Conservation (phyloP, 2,797 vertebrate species). For the Yasuhikotakia modesta region DNA sequence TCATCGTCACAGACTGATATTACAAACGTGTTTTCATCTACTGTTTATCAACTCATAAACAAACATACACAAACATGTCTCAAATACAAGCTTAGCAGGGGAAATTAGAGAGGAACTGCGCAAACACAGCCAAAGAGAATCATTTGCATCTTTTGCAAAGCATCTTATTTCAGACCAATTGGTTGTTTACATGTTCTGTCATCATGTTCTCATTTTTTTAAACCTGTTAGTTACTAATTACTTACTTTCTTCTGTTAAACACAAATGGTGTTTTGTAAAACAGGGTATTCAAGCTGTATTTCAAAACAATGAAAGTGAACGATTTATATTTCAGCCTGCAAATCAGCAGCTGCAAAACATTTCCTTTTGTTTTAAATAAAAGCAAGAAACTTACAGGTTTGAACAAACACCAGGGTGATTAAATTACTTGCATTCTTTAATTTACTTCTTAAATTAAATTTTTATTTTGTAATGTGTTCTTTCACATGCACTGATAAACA, state of each 20-base stretch:
- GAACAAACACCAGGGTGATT: background rate
- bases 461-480: too few species aligned
- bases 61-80: background rate
- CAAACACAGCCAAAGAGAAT: background rate
- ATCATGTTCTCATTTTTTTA: background rate
- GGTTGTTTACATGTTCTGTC: background rate
- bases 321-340: background rate
- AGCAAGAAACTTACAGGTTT: conserved; percentile 17
- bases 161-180: background rate
- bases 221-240: too few species aligned
- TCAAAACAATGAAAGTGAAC: background rate
- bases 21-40: background rate
- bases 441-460: too few species aligned
- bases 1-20: background rate
- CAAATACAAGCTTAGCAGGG: background rate
- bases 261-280: background rate
- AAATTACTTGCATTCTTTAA: too few species aligned
- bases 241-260: background rate
- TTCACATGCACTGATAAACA: conserved; percentile 8
- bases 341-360: too few species aligned
- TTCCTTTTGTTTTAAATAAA: background rate
- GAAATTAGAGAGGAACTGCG: background rate
- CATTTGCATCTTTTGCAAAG: background rate
- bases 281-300: background rate
- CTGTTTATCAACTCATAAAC: conserved; percentile 5